Conservation (phyloP, 2,797 vertebrate genomes). For the Rhinichthys osculus region DNA sequence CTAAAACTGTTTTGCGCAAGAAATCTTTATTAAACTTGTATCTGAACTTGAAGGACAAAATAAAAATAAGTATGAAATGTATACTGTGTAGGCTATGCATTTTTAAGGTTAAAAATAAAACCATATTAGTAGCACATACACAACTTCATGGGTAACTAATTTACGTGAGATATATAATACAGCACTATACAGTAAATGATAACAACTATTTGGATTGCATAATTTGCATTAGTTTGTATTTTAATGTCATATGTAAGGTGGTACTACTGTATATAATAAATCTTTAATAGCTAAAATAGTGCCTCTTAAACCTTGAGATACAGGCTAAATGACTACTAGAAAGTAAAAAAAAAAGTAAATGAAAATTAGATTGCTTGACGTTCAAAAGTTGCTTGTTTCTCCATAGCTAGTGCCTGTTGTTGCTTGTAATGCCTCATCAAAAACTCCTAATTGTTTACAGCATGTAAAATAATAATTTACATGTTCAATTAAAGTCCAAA, state of each 20-base stretch:
- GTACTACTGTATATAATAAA: neutral
- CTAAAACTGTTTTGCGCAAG: no score
- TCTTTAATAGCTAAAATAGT: neutral
- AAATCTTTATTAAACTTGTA: neutral
- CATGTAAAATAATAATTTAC: neutral
- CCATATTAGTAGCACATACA: neutral
- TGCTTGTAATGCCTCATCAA: neutral
- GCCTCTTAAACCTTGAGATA: neutral
- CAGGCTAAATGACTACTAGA: neutral
- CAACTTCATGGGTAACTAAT: neutral
- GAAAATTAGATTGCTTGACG: neutral
- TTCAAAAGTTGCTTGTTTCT: neutral
- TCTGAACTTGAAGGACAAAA: neutral
- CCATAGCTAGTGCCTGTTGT: neutral
- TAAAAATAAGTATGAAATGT: neutral
- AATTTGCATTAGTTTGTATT: neutral
- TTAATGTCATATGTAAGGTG: neutral
- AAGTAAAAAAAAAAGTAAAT: neutral
- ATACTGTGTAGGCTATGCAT: no score
- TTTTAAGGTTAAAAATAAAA: neutral
- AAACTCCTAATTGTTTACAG: neutral
- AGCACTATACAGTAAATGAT: neutral
- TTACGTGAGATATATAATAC: neutral
- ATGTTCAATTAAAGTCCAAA: constrained; percentile 5
- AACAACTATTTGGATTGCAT: neutral